Conservation (phyloP, 2,113 vertebrate species). For the Turdus rufiventris region DNA sequence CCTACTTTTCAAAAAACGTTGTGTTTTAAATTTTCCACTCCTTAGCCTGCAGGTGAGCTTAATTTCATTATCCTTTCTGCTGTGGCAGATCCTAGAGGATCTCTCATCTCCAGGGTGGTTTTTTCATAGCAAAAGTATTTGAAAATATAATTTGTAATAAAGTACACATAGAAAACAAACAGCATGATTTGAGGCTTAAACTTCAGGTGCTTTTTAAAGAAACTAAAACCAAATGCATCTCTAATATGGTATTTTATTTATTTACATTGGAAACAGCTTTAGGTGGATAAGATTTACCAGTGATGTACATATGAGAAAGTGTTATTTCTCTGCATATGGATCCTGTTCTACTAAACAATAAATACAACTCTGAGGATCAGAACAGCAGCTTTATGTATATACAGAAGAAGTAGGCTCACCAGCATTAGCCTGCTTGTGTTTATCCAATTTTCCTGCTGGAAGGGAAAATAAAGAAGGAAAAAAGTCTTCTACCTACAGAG, state of each 20-base stretch:
- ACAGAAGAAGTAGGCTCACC: background rate
- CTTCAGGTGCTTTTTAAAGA: background rate
- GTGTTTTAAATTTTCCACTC: background rate
- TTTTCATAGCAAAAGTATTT: slow-evolving; percentile 18
- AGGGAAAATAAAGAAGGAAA: background rate
- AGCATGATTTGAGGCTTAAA: background rate
- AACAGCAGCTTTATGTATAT: background rate
- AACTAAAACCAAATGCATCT: background rate
- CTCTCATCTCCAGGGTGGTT: background rate
- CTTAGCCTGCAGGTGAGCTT: background rate
- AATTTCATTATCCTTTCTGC: background rate
- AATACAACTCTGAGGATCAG: background rate
- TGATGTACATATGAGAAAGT: background rate
- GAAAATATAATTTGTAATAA: background rate
- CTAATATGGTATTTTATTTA: background rate
- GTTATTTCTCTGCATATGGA: background rate
- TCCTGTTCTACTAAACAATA: slow-evolving; percentile 3
- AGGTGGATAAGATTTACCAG: background rate
- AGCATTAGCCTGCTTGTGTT: background rate
- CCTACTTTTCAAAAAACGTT: background rate
- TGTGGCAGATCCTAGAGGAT: background rate
- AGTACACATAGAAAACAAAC: background rate
- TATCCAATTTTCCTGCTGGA: background rate
- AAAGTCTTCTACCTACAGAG: background rate
- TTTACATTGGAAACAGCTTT: background rate